phyloP scores from a whole-genome alignment of 2,797 vertebrate genomes.

The Phalloptychus januarius region DNA sequence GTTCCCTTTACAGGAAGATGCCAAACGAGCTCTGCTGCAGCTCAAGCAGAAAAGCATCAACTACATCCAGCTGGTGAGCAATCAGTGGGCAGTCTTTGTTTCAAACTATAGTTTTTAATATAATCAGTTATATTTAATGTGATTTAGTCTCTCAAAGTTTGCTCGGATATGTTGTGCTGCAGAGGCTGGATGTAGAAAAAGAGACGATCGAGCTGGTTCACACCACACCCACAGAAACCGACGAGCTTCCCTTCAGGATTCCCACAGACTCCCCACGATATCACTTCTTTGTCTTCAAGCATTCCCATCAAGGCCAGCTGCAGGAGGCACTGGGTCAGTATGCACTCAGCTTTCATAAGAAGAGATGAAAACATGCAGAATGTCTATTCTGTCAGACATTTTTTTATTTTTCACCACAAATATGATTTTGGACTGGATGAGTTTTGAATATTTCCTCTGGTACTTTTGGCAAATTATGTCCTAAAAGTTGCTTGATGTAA shows the following conservation, averaged over 20 bases:
- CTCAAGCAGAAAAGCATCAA: constrained; percentile 92
- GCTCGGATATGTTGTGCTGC: constrained; percentile 34
- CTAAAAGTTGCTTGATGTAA: too few species aligned
- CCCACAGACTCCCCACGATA: constrained; percentile 93
- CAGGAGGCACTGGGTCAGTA: constrained; percentile 94
- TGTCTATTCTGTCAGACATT: too few species aligned
- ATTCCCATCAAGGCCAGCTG: constrained; percentile 91
- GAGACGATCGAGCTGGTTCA: constrained; percentile 96
- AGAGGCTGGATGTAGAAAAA: constrained; percentile 89
- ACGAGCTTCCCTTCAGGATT: constrained; percentile 90
- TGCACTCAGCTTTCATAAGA: background rate
- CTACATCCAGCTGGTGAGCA: constrained; percentile 95
- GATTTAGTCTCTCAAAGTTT: background rate
- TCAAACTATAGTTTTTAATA: background rate
- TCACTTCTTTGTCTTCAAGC: constrained; percentile 97
- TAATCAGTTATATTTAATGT: background rate
- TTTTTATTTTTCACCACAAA: background rate
- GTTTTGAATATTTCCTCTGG: background rate
- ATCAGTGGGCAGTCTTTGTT: background rate
- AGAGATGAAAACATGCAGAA: background rate
- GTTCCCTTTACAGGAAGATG: constrained; percentile 92
- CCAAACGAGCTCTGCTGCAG: constrained; percentile 89
- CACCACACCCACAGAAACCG: constrained; percentile 90
- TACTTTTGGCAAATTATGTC: too few species aligned
- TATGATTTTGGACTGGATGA: background rate